Base-by-base conservation (phyloP, 1,140 invertebrate genomes). In the Drosophila trapezifrons region DNA sequence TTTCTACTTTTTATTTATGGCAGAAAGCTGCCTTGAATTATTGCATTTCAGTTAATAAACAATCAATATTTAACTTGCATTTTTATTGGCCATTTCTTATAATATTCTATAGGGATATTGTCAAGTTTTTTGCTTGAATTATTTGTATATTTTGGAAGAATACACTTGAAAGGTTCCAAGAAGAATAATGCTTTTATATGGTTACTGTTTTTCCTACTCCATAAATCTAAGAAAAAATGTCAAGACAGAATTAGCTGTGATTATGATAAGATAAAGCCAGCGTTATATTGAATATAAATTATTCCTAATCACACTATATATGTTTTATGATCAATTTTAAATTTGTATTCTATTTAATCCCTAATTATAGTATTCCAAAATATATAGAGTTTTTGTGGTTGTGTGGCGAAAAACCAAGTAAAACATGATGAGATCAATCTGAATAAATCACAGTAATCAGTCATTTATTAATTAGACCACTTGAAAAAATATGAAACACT, bases 391-490 rank as follows among this genome's bases (percentile, higher is more conserved):
- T 18, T n/a, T n/a, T n/a, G 12, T 18, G 3, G 10, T 51, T 51
- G 10, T 13, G 3, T 3, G 25, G 5, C 5, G 12, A 12, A 29
- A 17, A 10, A 22, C n/a, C n/a, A n/a, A n/a, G n/a, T n/a, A n/a
- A n/a, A n/a, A n/a, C n/a, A n/a, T n/a, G n/a, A n/a, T n/a, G n/a
- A 22, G 13, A 35, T 52, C 17, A 8, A 7, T 25, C 9, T 37
- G 1, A 25, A n/a, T 29, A 32, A 7, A 27, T 32, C 17, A 22
- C 18, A 25, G 15, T n/a, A 63, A 63, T 63, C 37, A 59, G 54
- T 63, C 54, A 63, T 13, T 7, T 38, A 46, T 47, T 65, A 65
- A 38, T 38, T 38, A 66, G 2, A 9, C 10, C 8, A 40, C 22
- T 62, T 25, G 13, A 52, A 52, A 35, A 20, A 62, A 15, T 29